Evolutionary conservation across 1,140 invertebrate genomes (phyloP), one percentile per base, ranked within the genome.

Genomic region (Alviniconcha marisindica): DNA sequence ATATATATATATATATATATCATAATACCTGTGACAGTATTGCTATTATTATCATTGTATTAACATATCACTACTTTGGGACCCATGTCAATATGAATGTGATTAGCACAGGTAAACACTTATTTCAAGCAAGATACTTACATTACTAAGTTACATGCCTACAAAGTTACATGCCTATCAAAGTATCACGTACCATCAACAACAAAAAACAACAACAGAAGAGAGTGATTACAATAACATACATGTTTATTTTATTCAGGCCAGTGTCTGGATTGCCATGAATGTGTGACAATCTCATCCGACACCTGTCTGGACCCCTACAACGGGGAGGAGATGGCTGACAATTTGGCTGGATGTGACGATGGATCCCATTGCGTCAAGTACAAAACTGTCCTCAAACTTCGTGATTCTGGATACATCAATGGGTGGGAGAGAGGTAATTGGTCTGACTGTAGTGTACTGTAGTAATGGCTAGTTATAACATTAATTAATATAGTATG

Each of bases 401-500:
- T 89, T n/a, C 24, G 82, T 60, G 88, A 89, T 73, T 88, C 88
- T 24, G 88, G 88, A 36, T 87, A 85, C 69, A 88, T 89, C 36
- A 84, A 81, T 33, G 87, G 88, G 24, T 83, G 77, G 85, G 83
- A 83, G 31, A 87, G 87, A 85, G 82, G 87, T 89, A 76, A 48
- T 82, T 84, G 56, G 4, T 60, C 15, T 10, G 56, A 51, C 48
- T 60, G 56, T n/a, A 60, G 56, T 10, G 21, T 15, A 12, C 7
- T 60, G 56, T 60, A 4, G 48, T 51, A 18, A 7, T 51, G 7
- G 7, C 7, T 51, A n/a, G 14, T 60, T 60, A 60, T 60, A 24
- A 28, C n/a, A 60, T 60, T 60, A n/a, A n/a, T n/a, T n/a, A n/a
- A n/a, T n/a, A n/a, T n/a, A n/a, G n/a, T n/a, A n/a, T n/a, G n/a